Evolutionary conservation across 30 jellyfish, hydroid and myxozoan species (phyloP), one percentile per base, ranked within the genome.

Genomic region (Hydra vulgaris): DNA sequence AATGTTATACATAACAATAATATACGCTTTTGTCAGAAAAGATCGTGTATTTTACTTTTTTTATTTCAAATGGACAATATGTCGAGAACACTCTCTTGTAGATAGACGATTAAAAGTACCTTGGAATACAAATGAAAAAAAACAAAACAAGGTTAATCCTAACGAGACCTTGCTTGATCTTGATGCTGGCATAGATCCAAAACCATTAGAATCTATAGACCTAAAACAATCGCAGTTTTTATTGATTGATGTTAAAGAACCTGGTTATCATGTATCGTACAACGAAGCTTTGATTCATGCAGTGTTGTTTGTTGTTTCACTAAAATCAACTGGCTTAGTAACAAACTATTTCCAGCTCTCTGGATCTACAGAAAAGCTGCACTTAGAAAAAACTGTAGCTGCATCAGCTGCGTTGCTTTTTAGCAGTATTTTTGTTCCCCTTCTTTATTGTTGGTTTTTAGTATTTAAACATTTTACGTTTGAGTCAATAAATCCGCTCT

Each of bases 101-200:
- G 61, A 69, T 1, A 21, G 76, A 20, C 76, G 27, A 1, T 69
- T 15, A 23, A 69, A 69, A 21, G 15, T 21, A 3, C 27, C 25
- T 69, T 40, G 61, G 61, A 21, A 20, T 21, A 69, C 15, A 5
- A 8, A 69, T 8, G 15, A 69, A 40, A 5, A 5, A 40, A 40
- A 40, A 40, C 12, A 21, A 15, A 21, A 53, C 7, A 25, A 53
- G 16, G 27, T 40, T 7, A 78, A 53, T 61, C 55, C 0, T 1
- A 53, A 78, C 82, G 85, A 78, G 23, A 78, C 85, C 27, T 78
- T 78, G 79, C n/a, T 78, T 23, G 77, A 78, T 56, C 69, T 61
- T 15, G 23, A 77, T n/a, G 19, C 5, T 54, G 85, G 55, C 26
- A 54, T 23, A 5, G 21, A 53, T 20, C 56, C 0, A 75, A 75